Conservation (phyloP, 2,113 vertebrate species). For the Proteles cristata region DNA sequence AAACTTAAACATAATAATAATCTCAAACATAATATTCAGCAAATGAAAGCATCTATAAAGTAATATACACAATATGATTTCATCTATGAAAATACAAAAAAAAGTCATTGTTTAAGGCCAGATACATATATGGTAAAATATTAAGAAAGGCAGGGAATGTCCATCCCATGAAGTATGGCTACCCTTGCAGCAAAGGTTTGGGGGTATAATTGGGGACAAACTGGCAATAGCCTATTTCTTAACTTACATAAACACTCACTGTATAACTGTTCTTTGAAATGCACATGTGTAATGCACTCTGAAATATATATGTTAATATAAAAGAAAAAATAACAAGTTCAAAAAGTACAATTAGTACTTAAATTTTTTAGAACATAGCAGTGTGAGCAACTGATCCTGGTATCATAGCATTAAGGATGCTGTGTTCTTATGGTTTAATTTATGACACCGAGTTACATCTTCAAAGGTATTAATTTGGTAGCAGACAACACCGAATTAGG, state of each 20-base stretch:
- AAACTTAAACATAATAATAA: not conserved
- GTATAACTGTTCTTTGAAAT: not conserved
- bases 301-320: not conserved
- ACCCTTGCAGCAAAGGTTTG: not conserved
- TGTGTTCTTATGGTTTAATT: not conserved
- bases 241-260: not conserved
- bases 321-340: conserved; percentile 22
- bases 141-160: not conserved
- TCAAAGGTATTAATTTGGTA: conserved; percentile 19
- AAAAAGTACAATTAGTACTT: not conserved
- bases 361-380: not conserved
- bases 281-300: not conserved
- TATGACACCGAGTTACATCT: not conserved
- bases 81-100: not conserved
- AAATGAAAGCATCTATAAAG: not conserved
- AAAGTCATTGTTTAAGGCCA: not conserved
- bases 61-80: not conserved
- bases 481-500: not conserved
- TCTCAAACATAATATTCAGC: not conserved
- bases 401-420: not conserved
- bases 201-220: not conserved
- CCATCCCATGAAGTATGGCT: not conserved
- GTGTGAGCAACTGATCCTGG: not conserved
- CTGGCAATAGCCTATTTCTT: not conserved
- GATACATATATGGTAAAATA: not conserved